A percentile compares a stretch with the other conserved stretches of the same genome.
phyloP scores from a whole-genome alignment of 2,797 vertebrate genomes.

The Helostoma temminkii region DNA sequence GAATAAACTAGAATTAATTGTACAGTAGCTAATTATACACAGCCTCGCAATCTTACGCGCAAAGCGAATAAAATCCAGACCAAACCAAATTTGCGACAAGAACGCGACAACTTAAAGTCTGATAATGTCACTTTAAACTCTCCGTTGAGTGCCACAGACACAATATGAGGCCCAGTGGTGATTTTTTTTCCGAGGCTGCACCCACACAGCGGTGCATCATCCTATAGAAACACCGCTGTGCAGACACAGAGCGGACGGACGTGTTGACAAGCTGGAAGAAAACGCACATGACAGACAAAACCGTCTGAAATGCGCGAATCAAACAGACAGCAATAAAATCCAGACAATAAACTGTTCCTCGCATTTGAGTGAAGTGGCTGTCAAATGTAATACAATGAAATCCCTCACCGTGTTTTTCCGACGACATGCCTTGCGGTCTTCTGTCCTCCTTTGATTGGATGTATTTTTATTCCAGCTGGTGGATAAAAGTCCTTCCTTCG shows the following conservation, averaged over 20 bases:
- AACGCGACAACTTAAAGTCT: constrained; percentile 13
- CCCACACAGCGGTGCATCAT: constrained; percentile 69
- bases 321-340: not conserved
- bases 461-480: constrained; percentile 52
- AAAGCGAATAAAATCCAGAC: not conserved
- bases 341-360: not conserved
- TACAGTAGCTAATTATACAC: not conserved
- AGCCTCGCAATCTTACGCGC: not conserved
- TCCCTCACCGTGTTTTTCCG: constrained; percentile 86
- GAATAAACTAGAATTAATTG: not conserved
- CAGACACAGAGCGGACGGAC: constrained; percentile 41
- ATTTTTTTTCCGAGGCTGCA: constrained; percentile 44
- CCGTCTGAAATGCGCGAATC: not conserved
- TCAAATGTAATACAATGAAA: constrained; percentile 12
- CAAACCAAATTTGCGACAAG: rapidly evolving
- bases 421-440: constrained; percentile 79
- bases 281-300: constrained; percentile 20
- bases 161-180: constrained; percentile 39
- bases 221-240: constrained; percentile 42
- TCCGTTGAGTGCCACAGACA: not conserved
- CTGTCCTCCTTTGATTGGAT: constrained; percentile 51
- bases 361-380: not conserved
- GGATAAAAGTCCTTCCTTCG: constrained; percentile 41
- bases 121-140: constrained; percentile 23
- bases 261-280: constrained; percentile 27